These are phyloP conservation scores for human (Homo sapiens) DNA, from an alignment of 2,113 vertebrate genomes.

Conservation along the genomic window DNA sequence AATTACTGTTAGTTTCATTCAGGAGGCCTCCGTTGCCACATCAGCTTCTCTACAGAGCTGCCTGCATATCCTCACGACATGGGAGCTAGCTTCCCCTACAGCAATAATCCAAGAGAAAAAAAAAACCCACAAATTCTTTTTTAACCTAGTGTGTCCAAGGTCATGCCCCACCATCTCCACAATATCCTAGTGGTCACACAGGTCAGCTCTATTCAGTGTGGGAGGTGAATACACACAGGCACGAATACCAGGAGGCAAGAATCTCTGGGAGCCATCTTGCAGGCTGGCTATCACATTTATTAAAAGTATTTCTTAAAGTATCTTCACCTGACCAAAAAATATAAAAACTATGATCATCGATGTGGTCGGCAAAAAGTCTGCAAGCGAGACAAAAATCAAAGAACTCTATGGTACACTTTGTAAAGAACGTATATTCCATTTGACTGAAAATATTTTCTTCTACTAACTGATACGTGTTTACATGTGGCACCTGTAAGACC, in stretches of 20 bases:
- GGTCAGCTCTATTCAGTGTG: not conserved
- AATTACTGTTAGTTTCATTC: not conserved
- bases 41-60: not conserved
- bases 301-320: not conserved
- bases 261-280: not conserved
- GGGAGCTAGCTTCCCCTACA: not conserved
- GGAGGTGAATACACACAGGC: not conserved
- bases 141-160: not conserved
- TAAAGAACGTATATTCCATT: not conserved
- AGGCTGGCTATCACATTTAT: not conserved
- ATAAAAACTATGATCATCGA: not conserved
- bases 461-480: not conserved
- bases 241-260: not conserved
- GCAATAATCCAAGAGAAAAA: not conserved
- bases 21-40: not conserved
- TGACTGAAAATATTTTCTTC: not conserved
- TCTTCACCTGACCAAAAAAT: not conserved
- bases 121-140: not conserved
- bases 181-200: not conserved
- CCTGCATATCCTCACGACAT: not conserved
- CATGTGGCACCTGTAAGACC: not conserved
- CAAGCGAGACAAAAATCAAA: constrained; percentile 27
- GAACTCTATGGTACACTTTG: not conserved
- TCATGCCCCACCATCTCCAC: not conserved
- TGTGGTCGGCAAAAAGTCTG: not conserved